Evolutionary conservation across 2,113 vertebrate species (phyloP), one percentile per base, ranked within the genome.

Genomic region (Papio anubis): DNA sequence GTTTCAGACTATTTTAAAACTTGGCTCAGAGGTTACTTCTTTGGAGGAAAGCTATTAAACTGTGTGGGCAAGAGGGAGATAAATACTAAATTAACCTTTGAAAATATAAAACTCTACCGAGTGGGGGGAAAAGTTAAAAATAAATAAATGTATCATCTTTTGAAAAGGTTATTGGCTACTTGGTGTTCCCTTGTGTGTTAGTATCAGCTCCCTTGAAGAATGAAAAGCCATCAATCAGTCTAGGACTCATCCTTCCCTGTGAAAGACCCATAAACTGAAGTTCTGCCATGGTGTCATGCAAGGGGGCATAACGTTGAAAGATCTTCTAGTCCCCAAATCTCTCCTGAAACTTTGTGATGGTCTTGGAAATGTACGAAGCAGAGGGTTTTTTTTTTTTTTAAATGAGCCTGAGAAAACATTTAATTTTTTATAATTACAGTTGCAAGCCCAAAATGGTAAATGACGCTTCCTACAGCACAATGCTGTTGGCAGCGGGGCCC

Each of bases 201-300:
- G 21, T 73, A 25, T 93, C 10, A 35, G 35, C 61, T 82, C 10
- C 3, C 57, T 11, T 72, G 50, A 52, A 81, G 20, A 52, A 78
- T 82, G n/a, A 80, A 66, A 48, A 75, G 66, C 75, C 8, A 55
- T 35, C 25, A 92, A 61, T 21, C 64, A 55, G 85, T 82, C 35
- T 35, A n/a, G 8, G 21, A 2, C 23, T 73, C 72, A 12, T 8
- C 12, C 13, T 27, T 70, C 8, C 43, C 30, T 78, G 40, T 38
- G 12, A 72, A 97, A 59, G 70, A 21, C 1, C 30, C 40, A 59
- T 40, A 68, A 52, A 93, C 82, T n/a, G 9, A 82, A 57, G 27
- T 23, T 25, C 25, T 6, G 3, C 2, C 81, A n/a, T 16, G n/a
- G 1, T 35, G 5, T 14, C 21, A 88, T 6, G 20, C 27, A 0